phyloP scores from a whole-genome alignment of 2,888 invertebrate species.

The Leptarthrus brevirostris region DNA sequence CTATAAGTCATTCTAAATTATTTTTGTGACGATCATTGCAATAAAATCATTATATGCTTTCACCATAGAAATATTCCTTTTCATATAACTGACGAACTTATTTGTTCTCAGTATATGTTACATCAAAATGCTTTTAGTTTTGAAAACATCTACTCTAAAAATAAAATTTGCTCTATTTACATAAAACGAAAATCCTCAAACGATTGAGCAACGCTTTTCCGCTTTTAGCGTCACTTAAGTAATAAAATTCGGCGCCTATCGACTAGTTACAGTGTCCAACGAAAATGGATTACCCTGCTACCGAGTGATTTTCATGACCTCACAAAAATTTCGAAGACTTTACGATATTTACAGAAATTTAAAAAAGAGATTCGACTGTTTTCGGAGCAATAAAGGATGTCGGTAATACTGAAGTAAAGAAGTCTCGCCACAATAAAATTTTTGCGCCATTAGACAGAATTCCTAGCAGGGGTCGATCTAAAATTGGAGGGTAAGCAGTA shows the following conservation, averaged over 20 bases:
- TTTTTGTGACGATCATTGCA: too few relatives aligned
- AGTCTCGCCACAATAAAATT: conserved; percentile 52
- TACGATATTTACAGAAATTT: conserved; percentile 51
- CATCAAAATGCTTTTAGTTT: too few relatives aligned
- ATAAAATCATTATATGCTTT: too few relatives aligned
- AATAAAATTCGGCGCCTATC: conserved; percentile 52
- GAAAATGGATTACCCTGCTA: background rate
- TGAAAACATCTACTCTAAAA: too few relatives aligned
- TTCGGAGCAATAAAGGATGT: conserved; percentile 3
- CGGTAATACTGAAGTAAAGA: conserved; percentile 20
- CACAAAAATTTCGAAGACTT: conserved; percentile 32
- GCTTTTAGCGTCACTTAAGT: conserved; percentile 26
- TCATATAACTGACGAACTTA: too few relatives aligned
- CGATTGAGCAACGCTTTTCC: background rate
- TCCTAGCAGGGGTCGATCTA: background rate
- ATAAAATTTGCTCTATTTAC: too few relatives aligned
- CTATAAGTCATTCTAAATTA: too few relatives aligned
- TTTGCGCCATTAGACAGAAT: conserved; percentile 53
- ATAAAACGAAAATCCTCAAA: too few relatives aligned
- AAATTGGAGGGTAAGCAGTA: conserved; percentile 1
- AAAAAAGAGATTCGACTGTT: conserved; percentile 22
- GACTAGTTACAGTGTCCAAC: background rate
- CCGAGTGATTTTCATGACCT: conserved; percentile 14
- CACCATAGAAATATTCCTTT: too few relatives aligned
- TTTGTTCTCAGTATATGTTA: too few relatives aligned